These are phyloP conservation scores for Aldrovandia affinis DNA, from an alignment of 2,797 vertebrate species.

Conservation along the genomic window DNA sequence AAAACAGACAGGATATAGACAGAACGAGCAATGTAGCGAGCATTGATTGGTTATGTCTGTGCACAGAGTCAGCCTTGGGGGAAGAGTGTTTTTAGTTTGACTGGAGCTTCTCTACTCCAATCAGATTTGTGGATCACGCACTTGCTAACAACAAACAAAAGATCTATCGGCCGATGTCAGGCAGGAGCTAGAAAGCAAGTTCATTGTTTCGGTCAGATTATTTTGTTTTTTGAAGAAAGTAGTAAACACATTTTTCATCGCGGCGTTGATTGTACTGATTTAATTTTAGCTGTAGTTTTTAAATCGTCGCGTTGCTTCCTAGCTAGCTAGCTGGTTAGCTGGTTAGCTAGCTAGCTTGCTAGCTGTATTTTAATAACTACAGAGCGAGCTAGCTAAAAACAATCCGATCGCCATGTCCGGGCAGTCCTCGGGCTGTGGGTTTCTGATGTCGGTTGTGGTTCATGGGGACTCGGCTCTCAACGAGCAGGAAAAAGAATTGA, in stretches of 20 bases:
- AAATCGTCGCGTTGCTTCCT: neutral
- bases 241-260: slow-evolving; percentile 8
- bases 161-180: slow-evolving; percentile 63
- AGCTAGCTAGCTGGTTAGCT: neutral
- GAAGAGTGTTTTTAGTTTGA: slow-evolving; percentile 60
- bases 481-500: slow-evolving; percentile 94
- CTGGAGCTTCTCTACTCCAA: slow-evolving; percentile 69
- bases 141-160: slow-evolving; percentile 82
- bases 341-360: slow-evolving; percentile 14
- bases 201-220: slow-evolving; percentile 31
- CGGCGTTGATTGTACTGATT: neutral
- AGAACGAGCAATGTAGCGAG: neutral
- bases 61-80: slow-evolving; percentile 58
- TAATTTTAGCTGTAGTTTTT: neutral
- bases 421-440: slow-evolving; percentile 78
- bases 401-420: slow-evolving; percentile 72
- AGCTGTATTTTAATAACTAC: slow-evolving; percentile 35
- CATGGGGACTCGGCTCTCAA: slow-evolving; percentile 91
- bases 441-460: slow-evolving; percentile 85
- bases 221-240: slow-evolving; percentile 23
- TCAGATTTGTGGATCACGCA: slow-evolving; percentile 65
- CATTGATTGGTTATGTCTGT: slow-evolving; percentile 43
- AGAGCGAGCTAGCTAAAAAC: slow-evolving; percentile 25
- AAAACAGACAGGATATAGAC: slow-evolving; percentile 3
- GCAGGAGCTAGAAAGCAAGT: slow-evolving; percentile 7